Conservation (phyloP, 2,888 invertebrate genomes). For the Uloborus plumipes region DNA sequence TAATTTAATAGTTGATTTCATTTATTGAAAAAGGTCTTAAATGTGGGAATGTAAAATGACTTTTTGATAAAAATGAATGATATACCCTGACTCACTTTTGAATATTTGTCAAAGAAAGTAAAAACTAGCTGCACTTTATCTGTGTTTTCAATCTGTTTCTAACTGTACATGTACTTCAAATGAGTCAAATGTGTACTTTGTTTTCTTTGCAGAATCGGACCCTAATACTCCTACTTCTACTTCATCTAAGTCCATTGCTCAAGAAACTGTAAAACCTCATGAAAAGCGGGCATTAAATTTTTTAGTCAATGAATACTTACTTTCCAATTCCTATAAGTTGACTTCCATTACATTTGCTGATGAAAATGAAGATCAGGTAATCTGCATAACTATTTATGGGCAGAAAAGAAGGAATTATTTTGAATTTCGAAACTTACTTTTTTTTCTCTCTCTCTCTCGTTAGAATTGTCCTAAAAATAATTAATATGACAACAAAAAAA, state of each 20-base stretch:
- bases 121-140: no score
- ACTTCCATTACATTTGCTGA: constrained; percentile 92
- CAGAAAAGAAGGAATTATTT: no score
- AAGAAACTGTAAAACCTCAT: constrained; percentile 80
- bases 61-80: no score
- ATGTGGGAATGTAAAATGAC: no score
- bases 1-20: no score
- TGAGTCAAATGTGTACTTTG: not conserved
- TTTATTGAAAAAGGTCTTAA: no score
- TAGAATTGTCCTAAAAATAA: no score
- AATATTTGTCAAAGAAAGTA: no score
- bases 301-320: constrained; percentile 86
- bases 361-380: constrained; percentile 89
- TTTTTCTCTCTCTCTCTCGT: no score
- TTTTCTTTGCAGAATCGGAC: constrained; percentile 65
- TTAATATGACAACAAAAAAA: no score
- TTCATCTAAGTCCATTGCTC: constrained; percentile 29
- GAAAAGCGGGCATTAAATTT: constrained; percentile 88
- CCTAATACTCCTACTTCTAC: constrained; percentile 60
- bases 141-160: not conserved
- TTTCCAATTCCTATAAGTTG: constrained; percentile 84
- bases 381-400: not conserved
- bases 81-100: no score
- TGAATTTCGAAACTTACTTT: no score
- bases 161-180: not conserved